These are phyloP conservation scores for Enteromius thamalakanensis DNA, from an alignment of 2,797 vertebrate species.

Conservation along the genomic window DNA sequence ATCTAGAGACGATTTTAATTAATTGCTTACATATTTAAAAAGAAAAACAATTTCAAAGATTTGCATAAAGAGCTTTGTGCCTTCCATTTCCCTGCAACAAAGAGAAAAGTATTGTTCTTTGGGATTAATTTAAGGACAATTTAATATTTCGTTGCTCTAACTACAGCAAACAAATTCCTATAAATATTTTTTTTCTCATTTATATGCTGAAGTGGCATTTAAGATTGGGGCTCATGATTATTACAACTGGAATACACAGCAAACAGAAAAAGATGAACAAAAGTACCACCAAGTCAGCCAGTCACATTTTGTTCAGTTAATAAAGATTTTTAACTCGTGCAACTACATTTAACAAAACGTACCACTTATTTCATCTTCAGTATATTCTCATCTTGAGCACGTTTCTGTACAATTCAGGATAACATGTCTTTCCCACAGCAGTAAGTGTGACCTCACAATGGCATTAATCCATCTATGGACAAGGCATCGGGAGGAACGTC, in stretches of 20 bases:
- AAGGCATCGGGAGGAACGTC: not conserved
- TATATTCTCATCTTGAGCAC: conserved; percentile 82
- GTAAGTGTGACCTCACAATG: conserved; percentile 73
- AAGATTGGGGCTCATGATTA: conserved; percentile 75
- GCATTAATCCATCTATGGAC: conserved; percentile 50
- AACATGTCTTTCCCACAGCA: conserved; percentile 76
- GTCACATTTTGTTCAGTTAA: conserved; percentile 79
- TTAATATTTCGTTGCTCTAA: conserved; percentile 81
- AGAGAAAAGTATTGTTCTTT: conserved; percentile 84
- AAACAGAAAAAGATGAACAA: conserved; percentile 71
- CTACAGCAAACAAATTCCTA: conserved; percentile 83
- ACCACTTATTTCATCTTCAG: conserved; percentile 82
- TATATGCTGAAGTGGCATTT: conserved; percentile 84
- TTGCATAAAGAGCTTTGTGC: conserved; percentile 86
- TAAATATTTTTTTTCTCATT: conserved; percentile 84
- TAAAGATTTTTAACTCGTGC: conserved; percentile 81
- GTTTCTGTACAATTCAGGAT: conserved; percentile 82
- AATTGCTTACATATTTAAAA: conserved; percentile 75
- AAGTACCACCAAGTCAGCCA: conserved; percentile 82
- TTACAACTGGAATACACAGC: conserved; percentile 75
- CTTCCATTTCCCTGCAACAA: conserved; percentile 83
- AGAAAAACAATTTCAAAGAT: conserved; percentile 77
- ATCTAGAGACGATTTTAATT: conserved; percentile 82
- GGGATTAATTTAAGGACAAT: conserved; percentile 81
- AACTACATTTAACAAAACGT: conserved; percentile 82